Evolutionary conservation across 2,797 vertebrate species (phyloP).

Genomic region (Avahi laniger): DNA sequence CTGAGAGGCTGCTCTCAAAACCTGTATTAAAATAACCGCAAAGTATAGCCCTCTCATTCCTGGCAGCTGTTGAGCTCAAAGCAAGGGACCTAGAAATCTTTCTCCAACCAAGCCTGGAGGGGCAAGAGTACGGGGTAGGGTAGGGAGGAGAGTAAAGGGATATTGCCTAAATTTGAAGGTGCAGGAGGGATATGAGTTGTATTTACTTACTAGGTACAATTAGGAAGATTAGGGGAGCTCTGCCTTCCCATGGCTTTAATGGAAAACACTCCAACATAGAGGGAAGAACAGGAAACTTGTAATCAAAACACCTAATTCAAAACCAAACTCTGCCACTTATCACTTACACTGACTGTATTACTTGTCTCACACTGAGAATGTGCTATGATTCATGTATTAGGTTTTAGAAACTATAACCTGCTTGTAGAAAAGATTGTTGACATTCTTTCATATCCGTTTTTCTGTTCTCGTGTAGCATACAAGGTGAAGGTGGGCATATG

Average conservation of each 20-base stretch:
- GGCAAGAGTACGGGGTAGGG: background rate
- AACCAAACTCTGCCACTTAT: background rate
- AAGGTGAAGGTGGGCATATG: background rate
- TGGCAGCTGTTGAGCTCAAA: constrained; percentile 50
- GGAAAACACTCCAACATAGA: background rate
- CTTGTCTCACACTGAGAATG: background rate
- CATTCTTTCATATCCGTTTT: background rate
- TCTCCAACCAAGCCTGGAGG: background rate
- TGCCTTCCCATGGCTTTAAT: background rate
- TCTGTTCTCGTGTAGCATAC: background rate
- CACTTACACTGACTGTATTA: background rate
- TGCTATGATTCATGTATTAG: background rate
- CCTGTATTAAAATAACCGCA: constrained; percentile 67
- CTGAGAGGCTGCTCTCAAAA: constrained; percentile 68
- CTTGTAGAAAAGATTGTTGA: background rate
- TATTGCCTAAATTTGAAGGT: background rate
- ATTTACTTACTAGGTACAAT: background rate
- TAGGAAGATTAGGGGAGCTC: background rate
- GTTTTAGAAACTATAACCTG: background rate
- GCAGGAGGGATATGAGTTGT: background rate
- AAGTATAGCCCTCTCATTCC: background rate
- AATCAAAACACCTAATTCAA: background rate
- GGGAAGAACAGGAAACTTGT: background rate
- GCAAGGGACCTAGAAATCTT: background rate
- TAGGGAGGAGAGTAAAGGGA: background rate